A percentile compares a stretch with the other conserved stretches of the same genome.
phyloP scores from a whole-genome alignment of 2,113 vertebrate species.

The Sardina pilchardus region DNA sequence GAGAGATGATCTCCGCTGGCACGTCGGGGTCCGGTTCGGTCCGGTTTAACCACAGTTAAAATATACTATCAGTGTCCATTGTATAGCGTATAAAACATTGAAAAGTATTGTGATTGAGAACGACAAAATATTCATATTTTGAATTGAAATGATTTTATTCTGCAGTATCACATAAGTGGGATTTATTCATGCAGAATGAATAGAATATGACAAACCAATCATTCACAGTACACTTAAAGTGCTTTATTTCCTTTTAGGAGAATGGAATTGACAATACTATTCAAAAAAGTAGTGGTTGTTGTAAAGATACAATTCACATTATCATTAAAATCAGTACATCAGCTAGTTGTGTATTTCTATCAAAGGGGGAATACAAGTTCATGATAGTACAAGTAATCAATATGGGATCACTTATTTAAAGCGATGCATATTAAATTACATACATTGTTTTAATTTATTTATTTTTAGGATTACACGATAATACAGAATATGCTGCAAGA shows the following conservation, averaged over 20 bases:
- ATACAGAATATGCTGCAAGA: neutral
- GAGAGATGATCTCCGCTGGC: no score
- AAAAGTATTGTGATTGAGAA: neutral
- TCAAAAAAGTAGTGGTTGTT: constrained; percentile 67
- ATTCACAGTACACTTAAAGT: constrained; percentile 73
- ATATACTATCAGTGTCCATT: no score
- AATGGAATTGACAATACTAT: constrained; percentile 48
- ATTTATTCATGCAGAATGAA: constrained; percentile 44
- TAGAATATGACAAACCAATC: constrained; percentile 47
- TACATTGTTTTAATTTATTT: constrained; percentile 18
- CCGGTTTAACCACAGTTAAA: no score
- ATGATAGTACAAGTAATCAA: neutral
- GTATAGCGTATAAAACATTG: neutral
- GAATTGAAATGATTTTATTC: no score
- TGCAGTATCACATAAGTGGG: constrained; percentile 46
- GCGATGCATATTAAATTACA: constrained; percentile 8
- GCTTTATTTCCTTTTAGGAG: constrained; percentile 70
- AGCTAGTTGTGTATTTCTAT: constrained; percentile 44
- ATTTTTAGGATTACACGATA: neutral
- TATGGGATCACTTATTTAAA: neutral
- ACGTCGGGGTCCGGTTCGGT: no score
- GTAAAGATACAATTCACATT: constrained; percentile 73
- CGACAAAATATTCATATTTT: neutral
- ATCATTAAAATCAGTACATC: constrained; percentile 50
- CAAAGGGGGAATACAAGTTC: constrained; percentile 41